These are phyloP conservation scores for Drosophila paracracens DNA, from an alignment of 2,888 invertebrate genomes.

Conservation along the genomic window DNA sequence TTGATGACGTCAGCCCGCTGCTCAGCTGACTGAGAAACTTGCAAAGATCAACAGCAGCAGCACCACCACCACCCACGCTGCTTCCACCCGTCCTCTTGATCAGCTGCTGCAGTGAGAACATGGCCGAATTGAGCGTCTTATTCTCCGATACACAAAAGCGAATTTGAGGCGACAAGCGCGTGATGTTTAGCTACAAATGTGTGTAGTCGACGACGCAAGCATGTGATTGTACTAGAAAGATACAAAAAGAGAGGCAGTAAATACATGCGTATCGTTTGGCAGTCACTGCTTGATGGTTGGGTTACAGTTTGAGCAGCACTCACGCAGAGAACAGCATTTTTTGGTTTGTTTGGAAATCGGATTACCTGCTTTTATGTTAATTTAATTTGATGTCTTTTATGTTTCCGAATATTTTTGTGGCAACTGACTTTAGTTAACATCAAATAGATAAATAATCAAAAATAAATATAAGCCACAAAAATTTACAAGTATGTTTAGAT, in stretches of 20 bases:
- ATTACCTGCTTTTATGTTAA: conserved; percentile 5
- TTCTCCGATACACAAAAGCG: conserved; percentile 14
- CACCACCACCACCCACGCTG: conserved; percentile 51
- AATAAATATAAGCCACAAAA: neutral
- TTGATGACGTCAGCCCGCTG: conserved; percentile 62
- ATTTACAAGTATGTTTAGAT: neutral
- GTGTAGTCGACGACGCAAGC: conserved; percentile 37
- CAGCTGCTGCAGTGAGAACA: conserved; percentile 82
- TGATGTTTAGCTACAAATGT: conserved; percentile 56
- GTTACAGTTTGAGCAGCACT: conserved; percentile 9
- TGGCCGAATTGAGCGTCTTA: conserved; percentile 34
- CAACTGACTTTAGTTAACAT: neutral
- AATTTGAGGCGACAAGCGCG: conserved; percentile 30
- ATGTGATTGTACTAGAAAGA: conserved; percentile 55
- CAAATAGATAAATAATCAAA: neutral
- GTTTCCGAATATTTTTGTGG: neutral
- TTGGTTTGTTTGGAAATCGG: neutral
- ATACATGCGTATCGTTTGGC: conserved; percentile 9
- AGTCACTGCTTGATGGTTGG: neutral
- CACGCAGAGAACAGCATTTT: neutral
- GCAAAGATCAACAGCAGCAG: conserved; percentile 58
- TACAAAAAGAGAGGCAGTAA: conserved; percentile 16
- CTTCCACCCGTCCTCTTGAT: conserved; percentile 65
- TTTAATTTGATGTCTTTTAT: neutral
- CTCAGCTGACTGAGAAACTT: conserved; percentile 63